These are phyloP conservation scores for Capitella teleta DNA, from an alignment of 1,140 invertebrate genomes.

Conservation along the genomic window DNA sequence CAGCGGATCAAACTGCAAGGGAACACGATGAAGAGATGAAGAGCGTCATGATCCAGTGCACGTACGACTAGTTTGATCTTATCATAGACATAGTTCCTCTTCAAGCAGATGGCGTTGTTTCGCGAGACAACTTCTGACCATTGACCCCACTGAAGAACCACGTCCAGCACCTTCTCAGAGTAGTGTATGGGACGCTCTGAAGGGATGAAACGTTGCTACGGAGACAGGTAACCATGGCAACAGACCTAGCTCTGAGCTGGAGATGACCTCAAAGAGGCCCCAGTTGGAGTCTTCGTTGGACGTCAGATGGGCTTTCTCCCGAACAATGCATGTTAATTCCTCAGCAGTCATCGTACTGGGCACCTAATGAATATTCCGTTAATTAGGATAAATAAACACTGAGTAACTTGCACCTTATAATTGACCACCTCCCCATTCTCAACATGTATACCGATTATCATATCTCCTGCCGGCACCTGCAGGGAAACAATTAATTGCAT, in stretches of 20 bases:
- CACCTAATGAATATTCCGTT: no score
- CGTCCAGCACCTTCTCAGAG: conserved; percentile 59
- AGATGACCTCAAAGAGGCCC: conserved; percentile 61
- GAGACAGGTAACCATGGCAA: background rate
- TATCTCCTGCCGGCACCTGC: no score
- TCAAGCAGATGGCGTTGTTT: conserved; percentile 16
- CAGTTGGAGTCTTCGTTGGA: conserved; percentile 54
- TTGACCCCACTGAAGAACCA: conserved; percentile 63
- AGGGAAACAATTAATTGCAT: no score
- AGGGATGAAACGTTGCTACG: conserved; percentile 9
- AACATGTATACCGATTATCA: no score
- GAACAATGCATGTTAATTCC: conserved; percentile 49
- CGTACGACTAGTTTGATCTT: conserved; percentile 46
- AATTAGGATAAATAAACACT: conserved; percentile 17
- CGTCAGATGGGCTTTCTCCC: conserved; percentile 30
- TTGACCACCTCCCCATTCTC: no score
- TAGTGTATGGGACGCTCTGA: conserved; percentile 62
- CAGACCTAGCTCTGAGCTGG: conserved; percentile 51
- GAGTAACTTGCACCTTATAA: conserved; percentile 18
- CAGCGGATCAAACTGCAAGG: no score
- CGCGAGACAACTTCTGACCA: conserved; percentile 54
- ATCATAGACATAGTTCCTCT: conserved; percentile 43
- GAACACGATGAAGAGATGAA: conserved; percentile 7
- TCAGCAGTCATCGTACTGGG: conserved; percentile 60
- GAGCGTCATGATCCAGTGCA: conserved; percentile 15